Conservation (phyloP, 2,888 invertebrate genomes). For the Eudasyphora cyanicolor region DNA sequence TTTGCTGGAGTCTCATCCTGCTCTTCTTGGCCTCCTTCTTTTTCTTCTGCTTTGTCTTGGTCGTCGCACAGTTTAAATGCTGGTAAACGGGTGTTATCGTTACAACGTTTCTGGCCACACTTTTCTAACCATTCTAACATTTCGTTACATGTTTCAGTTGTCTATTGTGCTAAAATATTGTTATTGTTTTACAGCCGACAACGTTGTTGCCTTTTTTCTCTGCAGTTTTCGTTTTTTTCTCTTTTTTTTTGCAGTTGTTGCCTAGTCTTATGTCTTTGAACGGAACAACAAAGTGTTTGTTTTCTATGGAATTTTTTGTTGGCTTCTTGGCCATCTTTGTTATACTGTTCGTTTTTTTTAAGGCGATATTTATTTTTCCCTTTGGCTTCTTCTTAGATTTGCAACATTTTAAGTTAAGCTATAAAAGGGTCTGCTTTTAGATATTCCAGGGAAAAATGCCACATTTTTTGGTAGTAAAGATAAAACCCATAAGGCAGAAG, state of each 20-base stretch:
- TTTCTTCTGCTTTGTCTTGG: slow-evolving; percentile 29
- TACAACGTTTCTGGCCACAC: slow-evolving; percentile 60
- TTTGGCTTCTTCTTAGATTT: slow-evolving; percentile 42
- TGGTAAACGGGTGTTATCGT: slow-evolving; percentile 64
- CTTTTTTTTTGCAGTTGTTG: slow-evolving; percentile 6
- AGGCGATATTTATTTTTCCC: slow-evolving; percentile 39
- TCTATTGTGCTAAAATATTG: slow-evolving; percentile 55
- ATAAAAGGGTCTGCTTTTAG: slow-evolving; percentile 43
- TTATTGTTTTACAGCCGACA: slow-evolving; percentile 58
- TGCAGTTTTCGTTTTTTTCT: background rate
- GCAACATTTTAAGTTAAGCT: slow-evolving; percentile 45
- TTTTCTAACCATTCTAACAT: slow-evolving; percentile 48
- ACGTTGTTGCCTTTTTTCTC: background rate
- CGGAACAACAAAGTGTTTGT: slow-evolving; percentile 35
- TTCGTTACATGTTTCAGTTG: slow-evolving; percentile 33
- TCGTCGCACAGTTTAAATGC: slow-evolving; percentile 44
- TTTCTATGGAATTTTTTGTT: slow-evolving; percentile 51
- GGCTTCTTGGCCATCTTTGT: background rate
- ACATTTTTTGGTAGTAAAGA: background rate
- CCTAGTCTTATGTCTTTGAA: no score
- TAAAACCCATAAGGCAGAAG: background rate
- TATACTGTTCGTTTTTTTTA: background rate
- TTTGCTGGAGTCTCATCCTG: background rate
- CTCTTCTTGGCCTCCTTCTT: slow-evolving; percentile 1
- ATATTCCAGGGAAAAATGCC: slow-evolving; percentile 7